Evolutionary conservation across 2,797 vertebrate genomes (phyloP), one percentile per base, ranked within the genome.

Genomic region (Hippoglossus hippoglossus): DNA sequence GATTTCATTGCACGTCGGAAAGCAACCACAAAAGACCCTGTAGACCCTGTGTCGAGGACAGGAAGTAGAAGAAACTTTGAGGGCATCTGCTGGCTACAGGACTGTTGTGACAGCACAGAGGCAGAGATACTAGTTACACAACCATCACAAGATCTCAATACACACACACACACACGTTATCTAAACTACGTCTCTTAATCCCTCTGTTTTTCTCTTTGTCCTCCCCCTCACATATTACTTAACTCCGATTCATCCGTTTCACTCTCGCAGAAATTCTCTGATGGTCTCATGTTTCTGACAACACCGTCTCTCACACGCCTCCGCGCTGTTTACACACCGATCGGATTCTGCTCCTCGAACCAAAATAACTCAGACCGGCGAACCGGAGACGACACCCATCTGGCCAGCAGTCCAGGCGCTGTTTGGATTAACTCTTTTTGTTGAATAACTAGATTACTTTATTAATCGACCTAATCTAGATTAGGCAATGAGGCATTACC

Each of bases 401-500:
- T 80, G 76, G 57, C 61, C 66, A 73, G 70, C 51, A 55, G 72
- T 70, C 53, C 60, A 71, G 63, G 51, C 58, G 56, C 44, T 77
- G 73, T 85, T 89, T 78, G 70, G 82, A 91, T 90, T 83, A 89
- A 76, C 47, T 77, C 34, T 46, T 82, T 80, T 72, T 64, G 77
- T 54, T 71, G 60, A 71, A 71, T 87, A 81, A 91, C 81, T 81
- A 90, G 83, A 93, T 92, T 87, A 92, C 64, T 79, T 75, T 52
- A 89, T 71, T 88, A 87, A 92, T 91, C 80, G 59, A 66, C 67
- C 65, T 84, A 71, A 92, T 93, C 86, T 86, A 73, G 78, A 89
- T 90, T 86, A 90, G 79, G 87, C 85, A 86, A 89, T 67, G 69
- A 77, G 49, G 72, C 60, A 58, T 87, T 90, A 86, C 67, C 58